Percentiles rank a stretch among this genome's conserved stretches.
Evolutionary conservation across 2,113 vertebrate species (phyloP).

Genomic region (Scytalopus superciliaris): DNA sequence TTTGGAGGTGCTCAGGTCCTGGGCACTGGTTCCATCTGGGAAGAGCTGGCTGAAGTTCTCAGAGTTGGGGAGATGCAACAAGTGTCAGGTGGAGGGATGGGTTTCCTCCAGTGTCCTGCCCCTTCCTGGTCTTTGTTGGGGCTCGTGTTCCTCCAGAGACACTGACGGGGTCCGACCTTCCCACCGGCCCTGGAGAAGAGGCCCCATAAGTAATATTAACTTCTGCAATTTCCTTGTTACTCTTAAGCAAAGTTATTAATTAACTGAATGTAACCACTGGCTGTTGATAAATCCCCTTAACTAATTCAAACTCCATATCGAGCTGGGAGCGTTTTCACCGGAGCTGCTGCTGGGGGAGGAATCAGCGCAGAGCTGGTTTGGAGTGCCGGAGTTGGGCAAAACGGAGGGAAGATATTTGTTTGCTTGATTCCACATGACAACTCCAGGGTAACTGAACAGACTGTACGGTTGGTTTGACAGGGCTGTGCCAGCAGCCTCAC

Average conservation of each 20-base stretch:
- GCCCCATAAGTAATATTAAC: conserved; percentile 55
- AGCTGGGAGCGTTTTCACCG: background rate
- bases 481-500: conserved; percentile 63
- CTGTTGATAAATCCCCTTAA: conserved; percentile 63
- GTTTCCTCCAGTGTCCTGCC: background rate
- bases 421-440: conserved; percentile 77
- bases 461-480: conserved; percentile 62
- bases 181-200: background rate
- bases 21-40: background rate
- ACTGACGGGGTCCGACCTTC: background rate
- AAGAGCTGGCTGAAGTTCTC: background rate
- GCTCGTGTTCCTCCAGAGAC: background rate
- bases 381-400: background rate
- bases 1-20: background rate
- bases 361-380: conserved; percentile 39
- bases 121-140: background rate
- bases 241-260: conserved; percentile 70
- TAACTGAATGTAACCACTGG: conserved; percentile 65
- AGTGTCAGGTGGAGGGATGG: background rate
- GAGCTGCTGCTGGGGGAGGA: conserved; percentile 5
- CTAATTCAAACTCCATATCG: conserved; percentile 42
- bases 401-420: conserved; percentile 66
- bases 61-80: accelerated
- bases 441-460: conserved; percentile 67
- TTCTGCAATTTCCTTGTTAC: conserved; percentile 57